These are phyloP conservation scores for Scomberomorus guttatus DNA, from an alignment of 2,797 vertebrate species.

Conservation along the genomic window DNA sequence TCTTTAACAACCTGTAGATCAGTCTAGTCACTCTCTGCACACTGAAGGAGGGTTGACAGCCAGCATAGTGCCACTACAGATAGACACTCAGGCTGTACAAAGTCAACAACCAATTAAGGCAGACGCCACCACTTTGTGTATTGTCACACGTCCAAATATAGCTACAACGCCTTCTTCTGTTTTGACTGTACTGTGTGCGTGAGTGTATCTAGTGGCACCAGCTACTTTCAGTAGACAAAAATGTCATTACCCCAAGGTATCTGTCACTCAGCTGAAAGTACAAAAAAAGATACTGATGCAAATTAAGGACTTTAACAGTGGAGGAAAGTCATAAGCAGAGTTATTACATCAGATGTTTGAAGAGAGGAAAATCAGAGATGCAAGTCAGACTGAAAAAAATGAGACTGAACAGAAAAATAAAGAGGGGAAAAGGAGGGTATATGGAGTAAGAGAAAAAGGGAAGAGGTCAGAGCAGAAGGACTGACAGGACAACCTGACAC, in stretches of 20 bases:
- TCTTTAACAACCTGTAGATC: constrained; percentile 8
- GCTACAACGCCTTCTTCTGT: constrained; percentile 29
- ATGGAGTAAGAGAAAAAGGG: not conserved
- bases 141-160: constrained; percentile 68
- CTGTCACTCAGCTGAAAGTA: not conserved
- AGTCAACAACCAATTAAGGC: constrained; percentile 46
- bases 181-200: constrained; percentile 27
- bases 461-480: not conserved
- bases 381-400: not conserved
- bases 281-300: constrained; percentile 23
- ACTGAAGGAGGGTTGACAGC: constrained; percentile 41
- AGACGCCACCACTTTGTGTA: constrained; percentile 52
- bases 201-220: constrained; percentile 32
- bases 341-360: not conserved
- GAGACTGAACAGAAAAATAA: not conserved
- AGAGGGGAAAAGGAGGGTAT: not conserved
- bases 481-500: constrained; percentile 8
- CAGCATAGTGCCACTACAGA: constrained; percentile 31
- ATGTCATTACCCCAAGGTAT: constrained; percentile 41
- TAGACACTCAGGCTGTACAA: constrained; percentile 22
- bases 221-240: constrained; percentile 41
- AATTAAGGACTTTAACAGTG: not conserved
- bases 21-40: not conserved
- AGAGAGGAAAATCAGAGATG: not conserved
- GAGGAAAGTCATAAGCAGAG: not conserved